Base-by-base conservation (phyloP, 1,140 invertebrate genomes). In the Magallana gigas region DNA sequence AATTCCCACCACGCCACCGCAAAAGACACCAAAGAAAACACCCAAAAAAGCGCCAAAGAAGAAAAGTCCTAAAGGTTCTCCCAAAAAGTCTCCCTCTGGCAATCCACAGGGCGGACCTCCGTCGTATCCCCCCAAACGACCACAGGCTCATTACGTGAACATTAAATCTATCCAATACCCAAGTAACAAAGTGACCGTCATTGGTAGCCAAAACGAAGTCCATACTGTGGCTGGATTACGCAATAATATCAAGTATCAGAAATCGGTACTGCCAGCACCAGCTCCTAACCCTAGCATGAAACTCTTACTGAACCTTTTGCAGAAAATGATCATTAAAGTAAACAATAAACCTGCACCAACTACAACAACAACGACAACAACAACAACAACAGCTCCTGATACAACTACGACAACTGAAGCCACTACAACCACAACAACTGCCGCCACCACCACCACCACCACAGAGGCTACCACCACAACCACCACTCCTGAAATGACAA, bases 311-410 rank as follows among this genome's bases (percentile, higher is more conserved):
- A 76, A 76, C 23, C 68, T 76, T 11, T 29, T 76, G 23, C 68
- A 76, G 5, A 76, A 76, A 76, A 76, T 76, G 68, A 76, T 76
- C 8, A 29, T 76, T 18, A 36, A 76, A 76, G 68, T 76, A 29
- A 76, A 76, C 8, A 76, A 76, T 4, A 76, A 76, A 12, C 68
- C 68, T 36, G 23, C 23, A 12, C 68, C 68, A 76, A 76, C 29
- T 23, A 71, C 64, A 76, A 76, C 68, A 4, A 76, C 68, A 4
- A 76, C 68, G 12, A 12, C 68, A 12, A 12, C 68, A 18, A 18
- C 68, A 12, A 29, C 23, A 76, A 76, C 68, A 29, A 76, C 68
- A 48, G 36, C 36, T 5, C 36, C 36, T 36, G 36, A 8, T 8
- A 76, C 68, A 4, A 76, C 68, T 7, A 76, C 68, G 3, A 11